A percentile compares a stretch with the other conserved stretches of the same genome.
Evolutionary conservation across 2,113 vertebrate species (phyloP).

Genomic region (Balaeniceps rex): DNA sequence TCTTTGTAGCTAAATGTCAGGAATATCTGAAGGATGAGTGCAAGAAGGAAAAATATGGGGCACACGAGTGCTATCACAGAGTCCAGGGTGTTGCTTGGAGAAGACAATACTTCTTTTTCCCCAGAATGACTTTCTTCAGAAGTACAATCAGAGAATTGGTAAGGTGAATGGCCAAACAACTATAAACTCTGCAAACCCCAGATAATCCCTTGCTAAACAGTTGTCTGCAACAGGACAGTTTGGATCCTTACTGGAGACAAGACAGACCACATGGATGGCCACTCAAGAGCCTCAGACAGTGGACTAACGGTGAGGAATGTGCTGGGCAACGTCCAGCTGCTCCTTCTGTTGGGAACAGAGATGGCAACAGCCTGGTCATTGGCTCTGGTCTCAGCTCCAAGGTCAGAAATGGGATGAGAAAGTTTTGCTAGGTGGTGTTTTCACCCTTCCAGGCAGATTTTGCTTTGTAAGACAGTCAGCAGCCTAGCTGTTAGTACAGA

Average conservation of each 20-base stretch:
- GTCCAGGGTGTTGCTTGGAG: not conserved
- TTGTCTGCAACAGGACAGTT: not conserved
- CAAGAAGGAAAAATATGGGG: not conserved
- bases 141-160: not conserved
- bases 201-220: not conserved
- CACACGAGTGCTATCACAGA: rapidly evolving
- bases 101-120: not conserved
- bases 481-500: not conserved
- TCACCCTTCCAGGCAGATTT: not conserved
- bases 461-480: not conserved
- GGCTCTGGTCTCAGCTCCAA: not conserved
- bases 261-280: not conserved
- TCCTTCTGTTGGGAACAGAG: not conserved
- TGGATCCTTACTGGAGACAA: not conserved
- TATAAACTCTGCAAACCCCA: not conserved
- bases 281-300: not conserved
- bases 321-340: not conserved
- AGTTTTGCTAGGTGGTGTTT: not conserved
- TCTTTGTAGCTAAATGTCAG: not conserved
- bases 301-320: not conserved
- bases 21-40: not conserved
- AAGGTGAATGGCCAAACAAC: not conserved
- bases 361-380: not conserved
- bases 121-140: not conserved
- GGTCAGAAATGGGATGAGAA: not conserved